A percentile compares a stretch with the other conserved stretches of the same genome.
Evolutionary conservation across 2,888 invertebrate species (phyloP).

Genomic region (Sialis lutaria): DNA sequence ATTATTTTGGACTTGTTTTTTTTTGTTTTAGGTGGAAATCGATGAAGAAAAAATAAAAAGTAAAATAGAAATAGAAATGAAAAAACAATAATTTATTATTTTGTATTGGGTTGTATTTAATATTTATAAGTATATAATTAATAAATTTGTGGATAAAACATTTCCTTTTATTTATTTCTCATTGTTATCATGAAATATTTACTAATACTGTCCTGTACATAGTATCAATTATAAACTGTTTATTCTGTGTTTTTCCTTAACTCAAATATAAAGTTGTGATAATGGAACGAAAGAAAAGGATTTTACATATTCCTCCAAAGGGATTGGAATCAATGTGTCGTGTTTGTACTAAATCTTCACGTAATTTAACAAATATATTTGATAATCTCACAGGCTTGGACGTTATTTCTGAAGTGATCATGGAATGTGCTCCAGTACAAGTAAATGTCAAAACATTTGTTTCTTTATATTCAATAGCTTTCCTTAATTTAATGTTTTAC

Average conservation of each 20-base stretch:
- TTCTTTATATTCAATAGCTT: background rate
- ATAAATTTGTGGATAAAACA: background rate
- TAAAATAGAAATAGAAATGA: too few relatives aligned
- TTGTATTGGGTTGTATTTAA: background rate
- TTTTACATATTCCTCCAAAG: background rate
- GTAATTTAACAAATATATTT: conserved; percentile 3
- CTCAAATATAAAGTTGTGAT: too few relatives aligned
- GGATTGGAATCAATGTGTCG: conserved; percentile 1
- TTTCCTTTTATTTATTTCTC: background rate
- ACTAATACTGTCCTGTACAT: too few relatives aligned
- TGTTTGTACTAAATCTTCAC: conserved; percentile 2
- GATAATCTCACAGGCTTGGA: background rate
- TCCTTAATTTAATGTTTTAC: background rate
- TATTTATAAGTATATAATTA: background rate
- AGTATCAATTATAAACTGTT: too few relatives aligned
- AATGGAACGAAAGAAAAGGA: background rate
- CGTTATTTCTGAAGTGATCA: conserved; percentile 2
- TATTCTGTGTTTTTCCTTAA: too few relatives aligned
- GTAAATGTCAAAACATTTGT: background rate
- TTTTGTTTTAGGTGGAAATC: background rate
- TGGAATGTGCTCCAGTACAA: conserved; percentile 4
- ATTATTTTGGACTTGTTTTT: too few relatives aligned
- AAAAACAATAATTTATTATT: background rate
- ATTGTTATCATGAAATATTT: too few relatives aligned
- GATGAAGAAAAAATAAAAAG: too few relatives aligned